Base-by-base conservation (phyloP, 2,888 invertebrate species). In the Cancer borealis region DNA sequence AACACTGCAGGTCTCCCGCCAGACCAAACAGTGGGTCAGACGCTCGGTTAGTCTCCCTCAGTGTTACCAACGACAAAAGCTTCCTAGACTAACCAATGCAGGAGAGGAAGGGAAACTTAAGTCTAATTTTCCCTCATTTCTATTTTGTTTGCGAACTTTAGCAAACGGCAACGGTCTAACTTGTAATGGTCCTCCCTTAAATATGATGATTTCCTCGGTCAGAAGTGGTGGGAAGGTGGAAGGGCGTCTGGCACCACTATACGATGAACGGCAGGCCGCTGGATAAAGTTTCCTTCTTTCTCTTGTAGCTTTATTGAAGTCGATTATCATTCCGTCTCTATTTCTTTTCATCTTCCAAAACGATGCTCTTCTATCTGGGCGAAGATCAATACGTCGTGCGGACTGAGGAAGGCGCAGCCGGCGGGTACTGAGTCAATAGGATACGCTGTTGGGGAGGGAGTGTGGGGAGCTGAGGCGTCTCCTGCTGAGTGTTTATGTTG, bases 11-110 rank as follows among this genome's bases (percentile, higher is more conserved):
- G 46, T 46, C 54, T 30, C 54, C 49, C 89, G 49, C 89, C 89
- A 88, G 87, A 88, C 92, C 92, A 92, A 84, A 92, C 92, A 88
- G 60, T 92, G 92, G 92, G 88, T 87, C 92, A 92, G 54, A 92
- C 87, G 60, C 12, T n/a, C 45, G 54, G 47, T 4, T 26, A 5
- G 30, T 49, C 79, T 49, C 54, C 46, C 79, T 12, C 87, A 88
- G 92, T 54, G 49, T 84, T 92, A 79, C 92, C 92, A 88, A 88
- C 45, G 92, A 30, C 39, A 54, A 46, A 21, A 21, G 30, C 30
- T 79, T 79, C 79, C 79, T 30, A 79, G 30, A 79, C 79, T 30
- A 26, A 79, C 79, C 30, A 79, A 79, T 79, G 79, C 79, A 79
- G 30, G 30, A 30, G 2, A 30, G 46, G n/a, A 88, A 26, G 47